A percentile compares a stretch with the other conserved stretches of the same genome.
phyloP scores from a whole-genome alignment of 1,140 invertebrate genomes.

The Pseudomyrmex sp. region DNA sequence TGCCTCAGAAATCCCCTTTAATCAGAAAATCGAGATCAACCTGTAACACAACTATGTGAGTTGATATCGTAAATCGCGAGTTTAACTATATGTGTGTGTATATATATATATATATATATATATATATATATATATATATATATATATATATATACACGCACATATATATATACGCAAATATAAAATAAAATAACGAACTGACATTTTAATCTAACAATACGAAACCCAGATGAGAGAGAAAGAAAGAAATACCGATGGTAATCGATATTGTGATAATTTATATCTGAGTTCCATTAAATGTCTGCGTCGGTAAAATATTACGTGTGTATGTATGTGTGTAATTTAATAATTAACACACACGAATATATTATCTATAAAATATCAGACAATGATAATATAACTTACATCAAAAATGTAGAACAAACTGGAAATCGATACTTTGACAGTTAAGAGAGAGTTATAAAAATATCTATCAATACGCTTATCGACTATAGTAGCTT shows the following conservation, averaged over 20 bases:
- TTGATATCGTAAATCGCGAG: background rate
- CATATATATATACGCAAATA: background rate
- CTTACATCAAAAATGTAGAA: slow-evolving; percentile 10
- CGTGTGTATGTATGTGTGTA: no score
- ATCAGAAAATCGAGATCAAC: slow-evolving; percentile 10
- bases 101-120: no score
- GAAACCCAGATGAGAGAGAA: background rate
- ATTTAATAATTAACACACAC: no score
- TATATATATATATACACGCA: no score
- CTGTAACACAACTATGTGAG: background rate
- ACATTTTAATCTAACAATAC: background rate
- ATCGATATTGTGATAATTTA: slow-evolving; percentile 21
- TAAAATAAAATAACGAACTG: slow-evolving; percentile 7
- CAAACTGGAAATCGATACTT: slow-evolving; percentile 26
- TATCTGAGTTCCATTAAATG: slow-evolving; percentile 36
- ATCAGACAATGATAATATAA: slow-evolving; percentile 10
- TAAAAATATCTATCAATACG: slow-evolving; percentile 9
- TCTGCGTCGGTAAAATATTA: slow-evolving; percentile 23
- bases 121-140: no score
- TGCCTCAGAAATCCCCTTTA: background rate
- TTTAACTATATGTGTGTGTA: background rate
- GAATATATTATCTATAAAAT: slow-evolving; percentile 20
- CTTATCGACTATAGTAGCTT: background rate
- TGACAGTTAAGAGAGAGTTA: background rate
- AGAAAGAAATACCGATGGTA: background rate